phyloP scores from a whole-genome alignment of 2,797 vertebrate genomes.

The Cirrhinus molitorella region DNA sequence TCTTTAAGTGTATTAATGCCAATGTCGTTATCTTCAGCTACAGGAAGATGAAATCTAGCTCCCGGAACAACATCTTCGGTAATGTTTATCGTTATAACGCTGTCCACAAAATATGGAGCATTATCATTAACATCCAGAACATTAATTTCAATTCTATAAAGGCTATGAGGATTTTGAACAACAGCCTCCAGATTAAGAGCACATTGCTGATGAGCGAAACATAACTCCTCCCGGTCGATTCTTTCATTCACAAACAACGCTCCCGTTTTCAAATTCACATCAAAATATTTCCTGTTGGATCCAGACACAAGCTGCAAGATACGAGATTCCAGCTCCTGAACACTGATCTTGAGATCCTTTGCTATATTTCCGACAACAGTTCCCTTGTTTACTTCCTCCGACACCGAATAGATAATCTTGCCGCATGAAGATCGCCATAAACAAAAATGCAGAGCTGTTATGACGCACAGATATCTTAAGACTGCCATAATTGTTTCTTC shows the following conservation, averaged over 20 bases:
- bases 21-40: slow-evolving; percentile 72
- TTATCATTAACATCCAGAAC: slow-evolving; percentile 79
- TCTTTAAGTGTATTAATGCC: slow-evolving; percentile 72
- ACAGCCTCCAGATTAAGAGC: slow-evolving; percentile 71
- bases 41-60: slow-evolving; percentile 66
- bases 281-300: slow-evolving; percentile 72
- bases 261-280: slow-evolving; percentile 65
- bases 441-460: slow-evolving; percentile 23
- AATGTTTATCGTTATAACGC: slow-evolving; percentile 69
- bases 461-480: slow-evolving; percentile 38
- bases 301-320: slow-evolving; percentile 76
- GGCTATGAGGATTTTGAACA: slow-evolving; percentile 67
- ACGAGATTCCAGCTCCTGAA: slow-evolving; percentile 78
- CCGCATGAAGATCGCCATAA: slow-evolving; percentile 67
- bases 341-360: slow-evolving; percentile 78
- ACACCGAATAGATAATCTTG: slow-evolving; percentile 81
- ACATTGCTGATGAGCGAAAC: slow-evolving; percentile 55
- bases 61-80: slow-evolving; percentile 67
- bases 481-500: slow-evolving; percentile 55
- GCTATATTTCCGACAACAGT: slow-evolving; percentile 84
- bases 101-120: slow-evolving; percentile 68
- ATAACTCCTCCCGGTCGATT: slow-evolving; percentile 66
- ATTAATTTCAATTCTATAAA: slow-evolving; percentile 74
- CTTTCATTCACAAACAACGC: slow-evolving; percentile 63
- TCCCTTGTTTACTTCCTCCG: slow-evolving; percentile 82